These are phyloP conservation scores for Microctenopoma steveboyesi DNA, from an alignment of 2,797 vertebrate species.

Conservation along the genomic window DNA sequence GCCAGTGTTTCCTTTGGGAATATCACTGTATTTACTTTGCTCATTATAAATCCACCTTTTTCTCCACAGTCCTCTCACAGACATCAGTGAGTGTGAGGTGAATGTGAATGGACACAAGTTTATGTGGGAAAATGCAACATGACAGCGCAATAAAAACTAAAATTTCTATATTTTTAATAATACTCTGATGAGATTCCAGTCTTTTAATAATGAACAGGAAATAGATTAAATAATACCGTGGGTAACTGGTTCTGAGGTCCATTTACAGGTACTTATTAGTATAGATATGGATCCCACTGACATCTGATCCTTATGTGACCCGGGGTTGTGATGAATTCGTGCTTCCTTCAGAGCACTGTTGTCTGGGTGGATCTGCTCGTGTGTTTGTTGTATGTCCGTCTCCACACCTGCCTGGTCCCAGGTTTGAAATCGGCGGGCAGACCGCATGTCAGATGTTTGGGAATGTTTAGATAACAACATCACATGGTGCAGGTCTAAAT, in stretches of 20 bases:
- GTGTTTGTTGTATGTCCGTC: background rate
- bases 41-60: background rate
- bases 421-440: conserved; percentile 7
- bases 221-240: background rate
- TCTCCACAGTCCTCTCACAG: background rate
- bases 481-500: conserved; percentile 57
- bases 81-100: background rate
- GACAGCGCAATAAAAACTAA: background rate
- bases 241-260: background rate
- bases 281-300: background rate
- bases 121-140: background rate
- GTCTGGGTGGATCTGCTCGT: background rate
- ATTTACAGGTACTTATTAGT: background rate
- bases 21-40: background rate
- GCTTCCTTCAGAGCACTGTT: background rate
- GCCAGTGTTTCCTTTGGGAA: background rate
- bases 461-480: conserved; percentile 64
- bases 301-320: conserved; percentile 6
- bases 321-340: too few species aligned
- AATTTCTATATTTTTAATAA: background rate
- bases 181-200: too few species aligned
- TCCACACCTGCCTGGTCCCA: background rate
- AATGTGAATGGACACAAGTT: background rate
- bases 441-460: conserved; percentile 68
- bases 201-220: too few species aligned